These are phyloP conservation scores for Agrilus cyanescens DNA, from an alignment of 2,888 invertebrate species.

Conservation along the genomic window DNA sequence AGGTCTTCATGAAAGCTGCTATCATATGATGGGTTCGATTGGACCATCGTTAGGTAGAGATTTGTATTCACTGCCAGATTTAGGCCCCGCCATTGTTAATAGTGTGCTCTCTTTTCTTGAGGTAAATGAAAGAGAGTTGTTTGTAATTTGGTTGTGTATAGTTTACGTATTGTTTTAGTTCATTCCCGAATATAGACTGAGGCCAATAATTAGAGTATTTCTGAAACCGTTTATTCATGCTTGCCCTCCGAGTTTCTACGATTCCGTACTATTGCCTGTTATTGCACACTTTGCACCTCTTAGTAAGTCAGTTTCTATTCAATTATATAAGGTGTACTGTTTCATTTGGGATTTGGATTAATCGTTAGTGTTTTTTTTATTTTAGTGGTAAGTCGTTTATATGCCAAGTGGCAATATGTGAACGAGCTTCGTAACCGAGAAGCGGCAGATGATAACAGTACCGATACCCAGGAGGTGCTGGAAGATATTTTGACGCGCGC, in stretches of 20 bases:
- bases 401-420: constrained; percentile 69
- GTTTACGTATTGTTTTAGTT: constrained; percentile 36
- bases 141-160: neutral
- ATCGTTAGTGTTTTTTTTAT: too few relatives aligned
- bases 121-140: constrained; percentile 27
- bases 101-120: constrained; percentile 60
- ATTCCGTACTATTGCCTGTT: constrained; percentile 64
- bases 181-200: constrained; percentile 76
- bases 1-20: constrained; percentile 69
- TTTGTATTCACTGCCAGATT: constrained; percentile 65
- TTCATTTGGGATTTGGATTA: too few relatives aligned
- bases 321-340: too few relatives aligned
- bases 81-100: constrained; percentile 60
- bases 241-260: constrained; percentile 74
- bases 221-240: constrained; percentile 75
- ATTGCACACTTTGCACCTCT: constrained; percentile 66
- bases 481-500: constrained; percentile 79
- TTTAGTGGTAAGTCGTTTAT: constrained; percentile 55
- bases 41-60: constrained; percentile 74
- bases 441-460: constrained; percentile 61
- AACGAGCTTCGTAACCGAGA: constrained; percentile 64
- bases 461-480: constrained; percentile 70
- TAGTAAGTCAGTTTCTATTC: constrained; percentile 43
- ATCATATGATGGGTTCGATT: constrained; percentile 66
- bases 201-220: constrained; percentile 72